Evolutionary conservation across 2,113 vertebrate species (phyloP), one percentile per base, ranked within the genome.

Genomic region (Dunckerocampus dactyliophorus): DNA sequence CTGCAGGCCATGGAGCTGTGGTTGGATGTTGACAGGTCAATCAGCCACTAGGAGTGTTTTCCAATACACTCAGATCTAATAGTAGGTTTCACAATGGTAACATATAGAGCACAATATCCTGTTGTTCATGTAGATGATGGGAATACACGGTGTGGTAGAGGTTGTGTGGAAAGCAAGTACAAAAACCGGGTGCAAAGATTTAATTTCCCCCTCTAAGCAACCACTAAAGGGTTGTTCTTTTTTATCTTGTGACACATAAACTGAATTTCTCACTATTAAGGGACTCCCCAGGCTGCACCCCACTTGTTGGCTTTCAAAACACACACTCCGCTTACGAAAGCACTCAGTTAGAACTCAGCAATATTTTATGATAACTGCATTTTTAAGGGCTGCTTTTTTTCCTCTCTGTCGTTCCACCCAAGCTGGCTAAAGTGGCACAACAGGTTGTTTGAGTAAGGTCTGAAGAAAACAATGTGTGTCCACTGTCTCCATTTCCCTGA

Each of bases 401-500:
- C 73, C 56, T 34, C 55, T 60, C 77, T 73, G 63, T 47, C 37
- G 47, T 61, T 76, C 45, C 56, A 68, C 63, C 50, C 31, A 19
- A 59, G 54, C 69, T 50, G 69, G 37, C 11, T 50, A 9, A 46
- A 34, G 48, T 54, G 47, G 49, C 55, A 58, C 2, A 54, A 79
- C 61, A 76, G 69, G 66, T 71, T 67, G 69, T 59, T 65, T 77
- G 74, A 74, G 31, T 9, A 15, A 60, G 79, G 74, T 78, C 70
- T 76, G 70, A 34, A 28, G 59, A 59, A 62, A 77, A 77, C 21
- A 71, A 49, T 63, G 62, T 48, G 56, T 54, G 52, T 75, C 60
- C 56, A 65, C 69, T 59, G 72, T 65, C 63, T 59, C 52, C 28
- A 24, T 58, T n/a, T 39, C 57, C 47, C 67, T 58, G 71, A 62